Conservation (phyloP, 2,113 vertebrate genomes). For the Carettochelys insculpta region DNA sequence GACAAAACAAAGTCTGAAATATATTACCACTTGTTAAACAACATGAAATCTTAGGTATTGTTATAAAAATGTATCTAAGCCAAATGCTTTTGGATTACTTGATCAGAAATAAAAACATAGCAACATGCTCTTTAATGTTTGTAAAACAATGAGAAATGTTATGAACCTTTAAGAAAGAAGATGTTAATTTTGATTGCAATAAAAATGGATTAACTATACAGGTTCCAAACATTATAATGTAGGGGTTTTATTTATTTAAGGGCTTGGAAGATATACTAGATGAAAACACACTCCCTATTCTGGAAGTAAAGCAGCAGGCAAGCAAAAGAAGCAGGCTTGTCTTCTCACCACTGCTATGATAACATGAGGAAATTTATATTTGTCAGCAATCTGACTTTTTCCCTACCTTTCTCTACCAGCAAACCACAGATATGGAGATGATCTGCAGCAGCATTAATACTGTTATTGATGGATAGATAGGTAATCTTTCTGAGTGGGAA, state of each 20-base stretch:
- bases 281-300: background rate
- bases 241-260: background rate
- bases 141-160: background rate
- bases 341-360: background rate
- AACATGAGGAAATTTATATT: background rate
- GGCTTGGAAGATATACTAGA: background rate
- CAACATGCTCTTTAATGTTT: background rate
- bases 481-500: background rate
- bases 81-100: background rate
- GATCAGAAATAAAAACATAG: background rate
- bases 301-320: background rate
- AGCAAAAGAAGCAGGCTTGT: background rate
- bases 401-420: background rate
- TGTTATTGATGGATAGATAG: background rate
- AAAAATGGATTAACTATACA: background rate
- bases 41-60: background rate
- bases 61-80: slow-evolving; percentile 7
- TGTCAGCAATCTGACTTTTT: background rate
- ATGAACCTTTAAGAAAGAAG: background rate
- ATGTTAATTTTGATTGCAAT: slow-evolving; percentile 25
- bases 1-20: background rate
- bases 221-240: slow-evolving; percentile 8
- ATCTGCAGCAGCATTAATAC: background rate
- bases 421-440: background rate
- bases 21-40: slow-evolving; percentile 29